Evolutionary conservation across 1,140 invertebrate species (phyloP), one percentile per base, ranked within the genome.

Genomic region (Glossosoma conforme): DNA sequence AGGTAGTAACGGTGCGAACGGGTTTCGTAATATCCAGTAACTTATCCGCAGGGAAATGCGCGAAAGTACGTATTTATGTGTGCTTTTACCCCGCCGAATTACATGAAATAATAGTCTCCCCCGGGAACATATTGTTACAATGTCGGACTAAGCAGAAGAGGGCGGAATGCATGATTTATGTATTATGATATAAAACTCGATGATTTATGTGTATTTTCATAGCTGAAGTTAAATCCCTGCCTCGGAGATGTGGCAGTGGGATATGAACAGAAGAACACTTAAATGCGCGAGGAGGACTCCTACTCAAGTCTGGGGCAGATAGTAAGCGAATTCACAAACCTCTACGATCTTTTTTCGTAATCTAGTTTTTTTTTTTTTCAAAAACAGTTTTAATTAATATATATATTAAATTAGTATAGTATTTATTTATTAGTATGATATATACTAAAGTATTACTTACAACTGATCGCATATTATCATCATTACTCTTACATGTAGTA

Each of bases 151-250:
- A 45, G 22, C 38, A 33, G 44, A 42, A n/a, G 14, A 44, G 44
- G 44, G 28, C 54, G 32, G 30, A 44, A 45, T 46, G 44, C 50
- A 45, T 57, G 55, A 57, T 57, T 57, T 57, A 57, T 57, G 42
- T 50, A 49, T 48, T 44, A 48, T 48, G 50, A 53, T 57, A 57
- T 57, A 57, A 57, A 57, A 57, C 40, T 53, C 44, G 54, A 33
- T 57, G 55, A 57, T 57, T 57, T 57, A 57, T 47, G 45, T 24
- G 45, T 37, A 51, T 45, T 48, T 51, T 47, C 44, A 40, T 50
- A 45, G 40, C 50, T 43, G 45, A 53, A 44, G 43, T 37, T 50
- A 50, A 47, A 51, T 42, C 37, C 42, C 36, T 13, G 44, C n/a
- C 15, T 13, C n/a, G 15, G 15, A 33, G 15, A 33, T 33, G 32